phyloP scores from a whole-genome alignment of 2,888 invertebrate genomes.

The Cheilosia impressa region DNA sequence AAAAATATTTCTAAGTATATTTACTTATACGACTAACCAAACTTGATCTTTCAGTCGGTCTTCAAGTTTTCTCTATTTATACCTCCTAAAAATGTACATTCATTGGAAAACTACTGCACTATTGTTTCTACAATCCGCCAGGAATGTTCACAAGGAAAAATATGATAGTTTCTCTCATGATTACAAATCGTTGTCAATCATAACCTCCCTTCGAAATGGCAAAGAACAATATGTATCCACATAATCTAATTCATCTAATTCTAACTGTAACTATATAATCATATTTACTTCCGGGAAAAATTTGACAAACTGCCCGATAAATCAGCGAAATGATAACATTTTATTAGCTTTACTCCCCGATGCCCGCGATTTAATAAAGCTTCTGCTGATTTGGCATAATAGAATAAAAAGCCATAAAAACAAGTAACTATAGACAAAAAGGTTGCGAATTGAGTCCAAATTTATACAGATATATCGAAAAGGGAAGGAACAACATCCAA shows the following conservation, averaged over 20 bases:
- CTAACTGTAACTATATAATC: conserved; percentile 9
- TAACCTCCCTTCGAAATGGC: too few species aligned
- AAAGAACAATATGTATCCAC: neutral
- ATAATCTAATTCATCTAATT: neutral
- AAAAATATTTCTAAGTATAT: too few species aligned
- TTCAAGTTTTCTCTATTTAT: too few species aligned
- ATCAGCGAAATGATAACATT: conserved; percentile 46
- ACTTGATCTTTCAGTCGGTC: too few species aligned
- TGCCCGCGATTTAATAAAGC: conserved; percentile 37
- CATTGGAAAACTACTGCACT: too few species aligned
- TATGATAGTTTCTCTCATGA: too few species aligned
- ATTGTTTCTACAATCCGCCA: neutral
- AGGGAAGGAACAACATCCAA: neutral
- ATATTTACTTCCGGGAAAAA: conserved; percentile 22
- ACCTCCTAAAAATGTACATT: too few species aligned
- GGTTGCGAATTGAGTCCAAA: conserved; percentile 29
- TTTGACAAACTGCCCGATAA: conserved; percentile 45
- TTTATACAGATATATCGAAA: neutral
- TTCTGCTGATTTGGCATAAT: conserved; percentile 46
- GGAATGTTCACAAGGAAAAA: too few species aligned
- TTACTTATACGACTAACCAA: too few species aligned
- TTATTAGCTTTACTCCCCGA: conserved; percentile 40
- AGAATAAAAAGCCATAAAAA: conserved; percentile 44
- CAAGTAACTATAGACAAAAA: conserved; percentile 6
- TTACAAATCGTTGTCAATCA: too few species aligned